These are phyloP conservation scores for Stomatorhinus walkeri DNA, from an alignment of 2,797 vertebrate species.

Conservation along the genomic window DNA sequence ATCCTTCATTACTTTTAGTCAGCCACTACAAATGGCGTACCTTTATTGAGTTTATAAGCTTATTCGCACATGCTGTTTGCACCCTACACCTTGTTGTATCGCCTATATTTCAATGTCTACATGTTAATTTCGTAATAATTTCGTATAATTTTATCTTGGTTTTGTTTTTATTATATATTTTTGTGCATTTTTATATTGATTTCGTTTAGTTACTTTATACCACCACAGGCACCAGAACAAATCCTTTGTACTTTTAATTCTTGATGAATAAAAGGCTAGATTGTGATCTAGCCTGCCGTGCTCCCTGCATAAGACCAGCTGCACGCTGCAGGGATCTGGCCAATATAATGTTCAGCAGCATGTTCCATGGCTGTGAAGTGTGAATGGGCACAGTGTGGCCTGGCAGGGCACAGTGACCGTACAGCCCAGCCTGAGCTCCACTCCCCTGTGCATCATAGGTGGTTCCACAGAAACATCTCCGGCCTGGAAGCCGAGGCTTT, in stretches of 20 bases:
- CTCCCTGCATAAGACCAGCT: not conserved
- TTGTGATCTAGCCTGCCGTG: not conserved
- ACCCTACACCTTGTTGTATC: not conserved
- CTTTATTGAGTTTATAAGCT: not conserved
- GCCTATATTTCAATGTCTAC: not conserved
- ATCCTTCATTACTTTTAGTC: not conserved
- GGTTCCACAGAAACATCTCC: constrained; percentile 91
- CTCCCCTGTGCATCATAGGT: constrained; percentile 57
- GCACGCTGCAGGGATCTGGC: not conserved
- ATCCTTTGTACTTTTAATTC: not conserved
- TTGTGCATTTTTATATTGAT: not conserved
- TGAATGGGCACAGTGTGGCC: not conserved
- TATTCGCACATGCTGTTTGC: not conserved
- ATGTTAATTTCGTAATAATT: not conserved
- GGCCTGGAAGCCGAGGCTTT: constrained; percentile 81
- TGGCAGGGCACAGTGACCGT: not conserved
- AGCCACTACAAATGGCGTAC: not conserved
- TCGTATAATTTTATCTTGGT: not conserved
- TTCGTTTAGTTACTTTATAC: not conserved
- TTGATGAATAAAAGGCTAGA: not conserved
- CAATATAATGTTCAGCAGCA: not conserved
- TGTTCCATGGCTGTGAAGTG: not conserved
- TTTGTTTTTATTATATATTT: not conserved
- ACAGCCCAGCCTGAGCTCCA: not conserved
- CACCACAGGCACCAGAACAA: not conserved